Conservation (phyloP, 2,797 vertebrate species). For the Scolopax bukidnonensis region DNA sequence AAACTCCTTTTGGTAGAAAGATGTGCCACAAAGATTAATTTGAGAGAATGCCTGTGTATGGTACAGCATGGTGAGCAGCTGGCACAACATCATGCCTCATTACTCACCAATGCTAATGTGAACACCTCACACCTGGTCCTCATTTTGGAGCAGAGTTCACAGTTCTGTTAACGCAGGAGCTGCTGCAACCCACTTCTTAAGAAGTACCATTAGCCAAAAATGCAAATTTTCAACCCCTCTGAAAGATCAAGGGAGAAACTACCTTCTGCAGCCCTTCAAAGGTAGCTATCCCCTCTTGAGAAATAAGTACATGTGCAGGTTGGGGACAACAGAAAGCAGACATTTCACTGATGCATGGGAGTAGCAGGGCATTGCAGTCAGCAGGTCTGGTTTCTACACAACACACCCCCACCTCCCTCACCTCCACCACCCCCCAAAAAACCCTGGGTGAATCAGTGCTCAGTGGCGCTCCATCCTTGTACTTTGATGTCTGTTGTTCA, state of each 20-base stretch:
- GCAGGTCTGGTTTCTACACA: neutral
- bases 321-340: neutral
- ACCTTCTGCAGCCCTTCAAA: neutral
- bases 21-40: neutral
- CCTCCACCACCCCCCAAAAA: rapidly evolving
- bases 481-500: neutral
- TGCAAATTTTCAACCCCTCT: neutral
- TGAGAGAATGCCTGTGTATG: neutral
- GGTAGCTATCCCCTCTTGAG: neutral
- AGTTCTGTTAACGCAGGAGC: neutral
- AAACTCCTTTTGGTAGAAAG: neutral
- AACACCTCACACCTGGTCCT: neutral
- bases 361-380: neutral
- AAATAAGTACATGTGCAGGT: rapidly evolving
- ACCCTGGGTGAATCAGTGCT: neutral
- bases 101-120: neutral
- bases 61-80: neutral
- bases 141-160: neutral
- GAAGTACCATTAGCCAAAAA: neutral
- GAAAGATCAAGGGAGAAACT: neutral
- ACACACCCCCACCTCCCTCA: neutral
- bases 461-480: neutral
- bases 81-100: neutral
- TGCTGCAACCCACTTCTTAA: neutral
- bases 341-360: neutral